Conservation (phyloP, 2,113 vertebrate genomes). For the Scophthalmus maximus region DNA sequence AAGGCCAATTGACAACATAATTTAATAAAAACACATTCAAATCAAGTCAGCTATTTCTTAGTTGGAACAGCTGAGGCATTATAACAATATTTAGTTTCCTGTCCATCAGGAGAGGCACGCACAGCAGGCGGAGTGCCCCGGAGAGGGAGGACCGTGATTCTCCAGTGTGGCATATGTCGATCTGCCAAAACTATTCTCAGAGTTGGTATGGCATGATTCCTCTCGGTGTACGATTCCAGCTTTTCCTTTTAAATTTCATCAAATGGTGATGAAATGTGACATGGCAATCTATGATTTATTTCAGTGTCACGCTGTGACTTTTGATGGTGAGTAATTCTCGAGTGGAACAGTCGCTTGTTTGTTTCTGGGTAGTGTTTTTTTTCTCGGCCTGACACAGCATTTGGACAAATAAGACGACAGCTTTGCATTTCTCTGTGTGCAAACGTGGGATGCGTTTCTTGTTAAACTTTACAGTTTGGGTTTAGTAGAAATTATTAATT, state of each 20-base stretch:
- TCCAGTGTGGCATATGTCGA: conserved; percentile 4
- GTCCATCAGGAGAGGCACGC: conserved; percentile 30
- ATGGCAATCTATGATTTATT: conserved; percentile 35
- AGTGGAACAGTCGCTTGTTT: conserved; percentile 42
- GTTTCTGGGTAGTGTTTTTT: conserved; percentile 1
- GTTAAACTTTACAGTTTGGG: neutral
- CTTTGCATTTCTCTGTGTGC: conserved; percentile 13
- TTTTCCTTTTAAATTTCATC: conserved; percentile 39
- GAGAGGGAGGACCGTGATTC: conserved; percentile 16
- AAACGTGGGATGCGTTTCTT: neutral
- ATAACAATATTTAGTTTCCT: conserved; percentile 16
- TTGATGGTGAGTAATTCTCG: conserved; percentile 16
- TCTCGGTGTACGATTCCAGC: conserved; percentile 8
- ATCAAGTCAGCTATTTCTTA: conserved; percentile 14
- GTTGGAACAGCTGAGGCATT: conserved; percentile 5
- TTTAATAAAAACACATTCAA: conserved; percentile 2
- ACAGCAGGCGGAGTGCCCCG: conserved; percentile 3
- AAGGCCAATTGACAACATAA: neutral
- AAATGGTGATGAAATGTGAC: conserved; percentile 57
- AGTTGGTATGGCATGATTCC: conserved; percentile 29
- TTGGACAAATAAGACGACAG: conserved; percentile 17
- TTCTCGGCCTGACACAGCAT: conserved; percentile 2
- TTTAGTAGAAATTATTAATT: neutral
- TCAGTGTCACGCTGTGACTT: conserved; percentile 29
- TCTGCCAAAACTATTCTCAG: conserved; percentile 39